Evolutionary conservation across 1,140 invertebrate species (phyloP), one percentile per base, ranked within the genome.

Genomic region (Sitodiplosis mosellana): DNA sequence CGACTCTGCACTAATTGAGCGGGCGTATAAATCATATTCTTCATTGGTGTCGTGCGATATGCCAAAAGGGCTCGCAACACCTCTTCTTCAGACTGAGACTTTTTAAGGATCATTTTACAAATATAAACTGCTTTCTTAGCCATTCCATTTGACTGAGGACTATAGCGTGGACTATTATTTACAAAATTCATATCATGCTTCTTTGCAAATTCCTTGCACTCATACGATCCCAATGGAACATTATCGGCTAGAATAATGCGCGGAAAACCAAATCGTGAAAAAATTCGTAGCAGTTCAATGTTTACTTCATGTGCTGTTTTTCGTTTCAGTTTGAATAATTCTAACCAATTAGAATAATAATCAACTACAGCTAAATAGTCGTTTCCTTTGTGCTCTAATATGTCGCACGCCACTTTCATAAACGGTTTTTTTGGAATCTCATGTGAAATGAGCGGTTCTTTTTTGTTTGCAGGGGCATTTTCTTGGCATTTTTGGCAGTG

Each of bases 281-380:
- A 64, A 21, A 52, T 15, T 2, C 44, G 19, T 49, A 55, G 54
- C 12, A 56, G 48, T n/a, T 7, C 34, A 49, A 53, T 47, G 12
- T 58, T 59, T 17, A 56, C 50, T 11, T 17, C n/a, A 5, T 33
- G 20, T 20, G 54, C 46, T 21, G 46, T 51, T 50, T 57, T 62
- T 33, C 48, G 50, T 27, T 45, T 8, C 44, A 59, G 15, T 52
- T 42, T 33, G 12, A 54, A 37, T 17, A 61, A 27, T 47, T 60
- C 61, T 21, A 57, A 34, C 56, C 54, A 59, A 46, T 61, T 60
- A 18, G 54, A 56, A 46, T 49, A 58, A 46, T 61, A 62, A 48
- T 62, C 61, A 33, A 54, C 49, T 3, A 57, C 45, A 6, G 58
- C 41, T 17, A 60, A 49, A 46, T 55, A 60, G 40, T 47, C 45